Base-by-base conservation (phyloP, 2,113 vertebrate genomes). In the Vireo altiloquus region DNA sequence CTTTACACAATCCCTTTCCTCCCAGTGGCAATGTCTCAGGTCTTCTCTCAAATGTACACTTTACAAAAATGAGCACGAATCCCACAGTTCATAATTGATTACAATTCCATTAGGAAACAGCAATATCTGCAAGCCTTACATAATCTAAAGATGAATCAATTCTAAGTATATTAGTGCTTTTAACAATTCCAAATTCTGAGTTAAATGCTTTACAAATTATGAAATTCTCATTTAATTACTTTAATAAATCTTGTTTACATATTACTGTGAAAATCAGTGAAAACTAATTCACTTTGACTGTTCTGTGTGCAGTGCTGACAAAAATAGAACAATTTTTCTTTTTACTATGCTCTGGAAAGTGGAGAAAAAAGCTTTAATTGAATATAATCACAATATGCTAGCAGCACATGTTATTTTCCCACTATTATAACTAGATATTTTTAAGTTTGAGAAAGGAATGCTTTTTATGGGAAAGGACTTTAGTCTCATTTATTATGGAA, bases 161-260 rank as follows among this genome's bases (percentile, higher is more conserved):
- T 93, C 96, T 97, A 98, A 98, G 92, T 97, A 76, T 96, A 97
- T 93, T 87, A 96, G 88, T 93, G 96, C 95, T 96, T 97, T 83
- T 95, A 96, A 97, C 92, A 92, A 92, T 95, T 98, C 95, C 93
- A 96, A 95, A 97, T 97, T 96, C 94, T 86, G 79, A 96, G 77
- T 97, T 97, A 98, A 97, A 96, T 94, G 94, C 85, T 95, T 85
- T 50, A 54, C 95, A 98, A 97, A 98, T 97, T 97, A 97, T 88
- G 76, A 56, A 98, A 97, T 97, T 79, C 94, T 96, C 94, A 97
- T 98, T 98, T 97, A 97, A 96, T 97, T 97, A 97, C 96, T 97
- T 97, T 97, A 98, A 98, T 98, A 97, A 96, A 97, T 97, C 97
- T 97, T 97, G 94, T 98, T 98, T 98, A 98, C 97, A 97, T 90